phyloP scores from a whole-genome alignment of 2,888 invertebrate genomes.

The Drosophila vallismaia region DNA sequence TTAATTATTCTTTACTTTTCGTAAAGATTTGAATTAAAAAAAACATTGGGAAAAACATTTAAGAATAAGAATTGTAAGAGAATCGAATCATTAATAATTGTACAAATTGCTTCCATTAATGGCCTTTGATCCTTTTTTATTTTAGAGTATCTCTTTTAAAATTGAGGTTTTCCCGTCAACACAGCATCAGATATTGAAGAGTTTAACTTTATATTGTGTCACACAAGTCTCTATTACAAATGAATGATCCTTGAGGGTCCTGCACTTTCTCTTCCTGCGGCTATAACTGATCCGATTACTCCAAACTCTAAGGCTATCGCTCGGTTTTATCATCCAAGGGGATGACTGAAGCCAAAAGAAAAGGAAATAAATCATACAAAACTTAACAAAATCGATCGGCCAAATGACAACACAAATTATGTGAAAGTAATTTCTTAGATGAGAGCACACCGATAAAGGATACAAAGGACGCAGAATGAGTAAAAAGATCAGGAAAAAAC shows the following conservation, averaged over 20 bases:
- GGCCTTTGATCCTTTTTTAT: background rate
- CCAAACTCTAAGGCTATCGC: slow-evolving; percentile 55
- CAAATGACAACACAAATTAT: slow-evolving; percentile 52
- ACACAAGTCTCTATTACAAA: slow-evolving; percentile 33
- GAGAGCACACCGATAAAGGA: slow-evolving; percentile 70
- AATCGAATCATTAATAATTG: too few relatives aligned
- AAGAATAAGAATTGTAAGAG: too few relatives aligned
- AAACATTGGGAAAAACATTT: too few relatives aligned
- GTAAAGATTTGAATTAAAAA: background rate
- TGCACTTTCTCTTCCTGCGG: slow-evolving; percentile 36
- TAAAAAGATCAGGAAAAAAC: slow-evolving; percentile 30
- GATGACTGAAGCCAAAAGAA: slow-evolving; percentile 17
- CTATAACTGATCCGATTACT: slow-evolving; percentile 53
- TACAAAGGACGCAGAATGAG: slow-evolving; percentile 14
- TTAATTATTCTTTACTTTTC: background rate
- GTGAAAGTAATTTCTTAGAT: slow-evolving; percentile 73
- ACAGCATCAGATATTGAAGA: slow-evolving; percentile 6
- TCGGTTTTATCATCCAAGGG: slow-evolving; percentile 42
- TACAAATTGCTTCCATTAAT: background rate
- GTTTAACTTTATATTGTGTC: slow-evolving; percentile 38
- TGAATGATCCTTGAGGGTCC: slow-evolving; percentile 27
- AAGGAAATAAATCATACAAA: slow-evolving; percentile 37
- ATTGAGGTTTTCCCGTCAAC: background rate
- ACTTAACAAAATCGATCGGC: slow-evolving; percentile 23
- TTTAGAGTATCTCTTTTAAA: background rate